Evolutionary conservation across 2,113 vertebrate genomes (phyloP), one percentile per base, ranked within the genome.

Genomic region (Hemiscyllium ocellatum): DNA sequence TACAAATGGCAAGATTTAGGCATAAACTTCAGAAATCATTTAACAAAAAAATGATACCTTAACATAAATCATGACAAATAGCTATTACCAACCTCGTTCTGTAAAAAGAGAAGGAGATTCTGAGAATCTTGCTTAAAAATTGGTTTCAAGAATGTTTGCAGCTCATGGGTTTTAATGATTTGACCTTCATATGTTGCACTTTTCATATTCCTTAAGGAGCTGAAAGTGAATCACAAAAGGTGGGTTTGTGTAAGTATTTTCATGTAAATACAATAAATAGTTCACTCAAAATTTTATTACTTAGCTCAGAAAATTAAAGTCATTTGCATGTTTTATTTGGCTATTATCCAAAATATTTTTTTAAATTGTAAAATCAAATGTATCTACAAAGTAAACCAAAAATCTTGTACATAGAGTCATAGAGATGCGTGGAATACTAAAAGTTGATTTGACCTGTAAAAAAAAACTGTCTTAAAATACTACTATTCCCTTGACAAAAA

Each of bases 31-130:
- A 72, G 72, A 95, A 47, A 69, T 95, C 89, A 78, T 96, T 96
- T 96, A 68, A 68, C 42, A 96, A 15, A 96, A 96, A 89, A 76
- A 83, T n/a, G 37, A 42, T 69, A 42, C 96, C 6, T 0, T 61
- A 78, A 68, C 0, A n/a, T 95, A 56, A 12, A 95, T 96, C 96
- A 26, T 13, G 87, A 90, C 37, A 89, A 86, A 95, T 96, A 87
- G 1, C 19, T 7, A n/a, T 95, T 83, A 97, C 97, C 0, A 96
- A 97, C 96, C 4, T 0, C 96, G 0, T 97, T 96, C 95, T 97
- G 97, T 95, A 97, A 96, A 96, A 97, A 96, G 83, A 97, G 96
- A 69, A 97, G 29, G 42, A 96, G 37, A 22, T 96, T 97, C 91
- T 96, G 96, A 96, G 96, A 96, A 91, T 70, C 96, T 52, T 96